phyloP scores from a whole-genome alignment of 2,797 vertebrate genomes.

The Hoplostethus atlanticus region DNA sequence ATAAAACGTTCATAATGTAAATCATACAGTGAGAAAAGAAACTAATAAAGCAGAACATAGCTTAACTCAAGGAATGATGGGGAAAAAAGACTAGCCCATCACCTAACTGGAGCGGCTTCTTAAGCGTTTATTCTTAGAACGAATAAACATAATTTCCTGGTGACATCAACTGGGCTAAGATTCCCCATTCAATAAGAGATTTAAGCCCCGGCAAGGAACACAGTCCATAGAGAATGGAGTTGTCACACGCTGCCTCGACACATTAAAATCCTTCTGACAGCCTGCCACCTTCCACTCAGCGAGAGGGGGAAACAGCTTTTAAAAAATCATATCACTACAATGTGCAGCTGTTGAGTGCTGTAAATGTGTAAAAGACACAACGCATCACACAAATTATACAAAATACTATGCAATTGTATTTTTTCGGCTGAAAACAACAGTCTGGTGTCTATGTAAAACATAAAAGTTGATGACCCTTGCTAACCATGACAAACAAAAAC shows the following conservation, averaged over 20 bases:
- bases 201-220: slow-evolving; percentile 65
- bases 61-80: slow-evolving; percentile 33
- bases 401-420: slow-evolving; percentile 19
- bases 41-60: slow-evolving; percentile 33
- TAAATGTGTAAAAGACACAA: slow-evolving; percentile 29
- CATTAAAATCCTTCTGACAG: slow-evolving; percentile 76
- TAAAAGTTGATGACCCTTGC: neutral
- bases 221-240: slow-evolving; percentile 74
- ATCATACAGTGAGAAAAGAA: slow-evolving; percentile 28
- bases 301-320: slow-evolving; percentile 37
- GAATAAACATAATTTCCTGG: slow-evolving; percentile 73
- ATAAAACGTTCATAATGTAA: slow-evolving; percentile 54
- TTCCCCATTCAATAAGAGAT: slow-evolving; percentile 71
- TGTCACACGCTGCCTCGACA: slow-evolving; percentile 74
- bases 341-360: slow-evolving; percentile 30
- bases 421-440: slow-evolving; percentile 12
- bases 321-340: slow-evolving; percentile 28
- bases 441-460: neutral
- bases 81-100: slow-evolving; percentile 27
- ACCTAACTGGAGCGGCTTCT: slow-evolving; percentile 51
- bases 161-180: slow-evolving; percentile 70
- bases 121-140: slow-evolving; percentile 77
- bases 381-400: slow-evolving; percentile 17
- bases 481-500: neutral
- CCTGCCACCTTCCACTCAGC: slow-evolving; percentile 63